phyloP scores from a whole-genome alignment of 2,888 invertebrate genomes.

The Glyphotaelius pellucidus region DNA sequence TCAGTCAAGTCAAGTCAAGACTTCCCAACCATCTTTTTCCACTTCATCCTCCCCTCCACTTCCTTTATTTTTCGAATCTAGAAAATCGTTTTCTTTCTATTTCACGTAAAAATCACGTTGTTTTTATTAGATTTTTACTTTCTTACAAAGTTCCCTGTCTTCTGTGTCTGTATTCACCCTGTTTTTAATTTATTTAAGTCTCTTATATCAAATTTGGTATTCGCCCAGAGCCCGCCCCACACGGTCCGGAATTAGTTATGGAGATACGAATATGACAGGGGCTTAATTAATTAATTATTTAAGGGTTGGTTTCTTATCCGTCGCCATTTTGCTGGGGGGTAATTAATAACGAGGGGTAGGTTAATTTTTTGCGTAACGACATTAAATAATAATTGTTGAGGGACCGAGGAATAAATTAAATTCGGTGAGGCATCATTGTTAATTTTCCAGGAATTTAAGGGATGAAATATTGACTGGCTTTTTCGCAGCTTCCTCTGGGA shows the following conservation, averaged over 20 bases:
- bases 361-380: conserved; percentile 18
- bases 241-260: conserved; percentile 3
- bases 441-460: conserved; percentile 2
- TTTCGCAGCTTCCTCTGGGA: not conserved
- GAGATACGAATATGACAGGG: conserved; percentile 25
- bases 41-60: too few species aligned
- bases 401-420: not conserved
- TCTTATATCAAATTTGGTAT: not conserved
- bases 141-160: not conserved
- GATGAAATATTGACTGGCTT: not conserved
- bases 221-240: not conserved
- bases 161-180: not conserved
- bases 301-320: conserved; percentile 16
- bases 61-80: too few species aligned
- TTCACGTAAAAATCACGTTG: too few species aligned
- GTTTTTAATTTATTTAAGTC: not conserved
- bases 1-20: too few species aligned
- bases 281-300: conserved; percentile 36
- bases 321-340: not conserved
- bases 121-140: not conserved
- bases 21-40: too few species aligned
- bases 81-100: too few species aligned
- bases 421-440: conserved; percentile 5
- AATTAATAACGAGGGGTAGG: conserved; percentile 23
- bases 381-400: conserved; percentile 27